phyloP scores from a whole-genome alignment of 2,113 vertebrate species.

The Astatoreochromis straeleni region DNA sequence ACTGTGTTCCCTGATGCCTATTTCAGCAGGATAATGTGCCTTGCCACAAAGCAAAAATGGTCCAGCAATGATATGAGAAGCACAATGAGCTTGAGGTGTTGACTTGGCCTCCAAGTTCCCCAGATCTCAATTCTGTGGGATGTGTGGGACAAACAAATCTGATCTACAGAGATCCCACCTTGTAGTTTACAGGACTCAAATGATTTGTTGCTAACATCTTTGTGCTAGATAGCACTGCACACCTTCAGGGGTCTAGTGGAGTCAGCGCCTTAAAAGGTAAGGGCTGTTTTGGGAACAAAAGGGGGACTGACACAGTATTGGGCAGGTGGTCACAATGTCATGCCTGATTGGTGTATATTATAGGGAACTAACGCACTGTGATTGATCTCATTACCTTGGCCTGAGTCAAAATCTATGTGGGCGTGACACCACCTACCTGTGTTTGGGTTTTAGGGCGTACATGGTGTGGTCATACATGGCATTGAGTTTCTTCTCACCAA shows the following conservation, averaged over 20 bases:
- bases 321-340: neutral
- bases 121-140: neutral
- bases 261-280: neutral
- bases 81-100: neutral
- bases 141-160: neutral
- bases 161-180: neutral
- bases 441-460: constrained; percentile 77
- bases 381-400: neutral
- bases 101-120: neutral
- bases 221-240: neutral
- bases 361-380: neutral
- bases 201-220: neutral
- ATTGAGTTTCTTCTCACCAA: constrained; percentile 64
- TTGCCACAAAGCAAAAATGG: neutral
- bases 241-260: neutral
- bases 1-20: neutral
- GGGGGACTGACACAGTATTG: neutral
- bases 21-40: neutral
- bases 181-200: neutral
- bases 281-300: neutral
- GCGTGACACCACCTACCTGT: constrained; percentile 56
- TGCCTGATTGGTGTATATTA: neutral
- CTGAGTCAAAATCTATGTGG: neutral
- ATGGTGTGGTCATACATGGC: constrained; percentile 76
- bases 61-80: neutral